Evolutionary conservation across 2,113 vertebrate species (phyloP).

Genomic region (Greenwoodochromis staneri): DNA sequence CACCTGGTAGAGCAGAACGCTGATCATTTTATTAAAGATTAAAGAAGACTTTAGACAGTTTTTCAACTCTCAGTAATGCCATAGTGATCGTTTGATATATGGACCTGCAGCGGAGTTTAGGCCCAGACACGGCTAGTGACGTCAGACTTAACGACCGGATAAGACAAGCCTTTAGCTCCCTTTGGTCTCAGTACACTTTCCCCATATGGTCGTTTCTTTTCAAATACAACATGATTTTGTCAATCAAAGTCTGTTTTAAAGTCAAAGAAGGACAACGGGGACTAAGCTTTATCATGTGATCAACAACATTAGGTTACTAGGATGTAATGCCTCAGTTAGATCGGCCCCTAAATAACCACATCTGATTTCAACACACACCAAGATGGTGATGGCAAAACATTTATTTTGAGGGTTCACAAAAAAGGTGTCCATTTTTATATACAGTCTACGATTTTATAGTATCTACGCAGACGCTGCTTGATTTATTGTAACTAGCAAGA

Average conservation of each 20-base stretch:
- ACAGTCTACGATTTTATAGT: neutral
- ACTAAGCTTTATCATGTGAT: neutral
- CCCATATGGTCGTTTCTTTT: neutral
- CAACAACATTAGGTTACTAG: neutral
- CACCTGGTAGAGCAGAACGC: neutral
- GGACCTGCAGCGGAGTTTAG: neutral
- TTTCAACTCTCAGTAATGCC: neutral
- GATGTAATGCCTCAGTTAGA: neutral
- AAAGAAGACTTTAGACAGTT: neutral
- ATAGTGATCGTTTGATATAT: neutral
- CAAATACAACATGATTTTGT: neutral
- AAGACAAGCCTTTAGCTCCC: neutral
- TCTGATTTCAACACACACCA: neutral
- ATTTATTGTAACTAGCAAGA: neutral
- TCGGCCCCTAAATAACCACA: neutral
- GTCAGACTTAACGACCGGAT: accelerated
- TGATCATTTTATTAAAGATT: neutral
- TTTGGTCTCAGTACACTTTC: neutral
- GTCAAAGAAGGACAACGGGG: neutral
- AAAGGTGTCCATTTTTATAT: neutral
- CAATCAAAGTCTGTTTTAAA: neutral
- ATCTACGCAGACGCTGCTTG: neutral
- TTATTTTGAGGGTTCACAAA: neutral
- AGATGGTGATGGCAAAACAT: neutral
- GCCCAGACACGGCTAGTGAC: neutral